phyloP scores from a whole-genome alignment of 2,888 invertebrate genomes.

The Cheilosia vulpina region DNA sequence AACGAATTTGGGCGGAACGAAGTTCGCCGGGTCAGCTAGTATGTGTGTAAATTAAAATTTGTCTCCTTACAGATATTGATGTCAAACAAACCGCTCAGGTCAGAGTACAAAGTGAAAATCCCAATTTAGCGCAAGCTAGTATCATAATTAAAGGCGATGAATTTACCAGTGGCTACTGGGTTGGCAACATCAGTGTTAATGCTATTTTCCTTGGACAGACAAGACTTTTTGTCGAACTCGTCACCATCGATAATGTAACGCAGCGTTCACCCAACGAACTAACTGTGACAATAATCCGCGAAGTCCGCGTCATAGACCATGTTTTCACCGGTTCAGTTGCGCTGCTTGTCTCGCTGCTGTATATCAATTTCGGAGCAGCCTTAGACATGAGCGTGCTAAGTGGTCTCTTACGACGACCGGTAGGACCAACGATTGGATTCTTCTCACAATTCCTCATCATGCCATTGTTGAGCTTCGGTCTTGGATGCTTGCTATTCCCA shows the following conservation, averaged over 20 bases:
- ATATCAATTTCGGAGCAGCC: constrained; percentile 96
- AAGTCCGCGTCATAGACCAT: constrained; percentile 88
- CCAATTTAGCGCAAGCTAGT: constrained; percentile 77
- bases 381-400: constrained; percentile 86
- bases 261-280: constrained; percentile 79
- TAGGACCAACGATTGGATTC: constrained; percentile 92
- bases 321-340: constrained; percentile 91
- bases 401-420: constrained; percentile 84
- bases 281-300: constrained; percentile 86
- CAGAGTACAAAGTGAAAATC: constrained; percentile 76
- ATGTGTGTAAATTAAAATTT: neutral
- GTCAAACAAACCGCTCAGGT: constrained; percentile 76
- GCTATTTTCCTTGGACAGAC: constrained; percentile 81
- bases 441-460: constrained; percentile 91
- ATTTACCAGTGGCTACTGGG: constrained; percentile 77
- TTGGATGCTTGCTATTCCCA: constrained; percentile 90
- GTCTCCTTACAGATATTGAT: constrained; percentile 71
- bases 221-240: constrained; percentile 78
- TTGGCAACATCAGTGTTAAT: constrained; percentile 78
- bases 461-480: constrained; percentile 92
- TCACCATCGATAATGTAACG: constrained; percentile 76
- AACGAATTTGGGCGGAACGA: too few relatives aligned
- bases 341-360: constrained; percentile 90
- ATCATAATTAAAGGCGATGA: constrained; percentile 76
- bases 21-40: too few relatives aligned